Evolutionary conservation across 1,140 invertebrate species (phyloP), one percentile per base, ranked within the genome.

Genomic region (Drosophila kikkawai): DNA sequence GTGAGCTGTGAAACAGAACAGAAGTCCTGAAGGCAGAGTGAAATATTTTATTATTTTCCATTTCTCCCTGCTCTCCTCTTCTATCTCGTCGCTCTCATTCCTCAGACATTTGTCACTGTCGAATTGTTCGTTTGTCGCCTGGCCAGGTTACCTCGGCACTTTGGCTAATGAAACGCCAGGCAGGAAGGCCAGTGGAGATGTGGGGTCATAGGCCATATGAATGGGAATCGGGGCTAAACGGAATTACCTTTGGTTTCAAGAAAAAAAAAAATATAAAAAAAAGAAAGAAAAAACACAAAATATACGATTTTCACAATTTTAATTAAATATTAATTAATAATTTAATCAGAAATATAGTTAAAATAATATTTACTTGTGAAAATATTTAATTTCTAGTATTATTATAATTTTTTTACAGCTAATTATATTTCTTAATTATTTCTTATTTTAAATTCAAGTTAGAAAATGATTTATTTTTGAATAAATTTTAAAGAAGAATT

Each of bases 121-220:
- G 50, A 45, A 29, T 37, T 39, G 53, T 55, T 53, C 39, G 73
- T 74, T 74, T 42, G 73, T 63, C 65, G 55, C 66, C 50, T 37
- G 69, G 69, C 65, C 69, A 59, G 69, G 67, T 71, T 58, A 50
- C 50, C 48, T 48, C 32, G 81, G 80, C 81, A 83, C 81, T 83
- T 76, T 88, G 80, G 53, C 68, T 87, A 88, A 87, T 80, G 73
- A 88, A 78, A 78, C 73, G 73, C 50, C 64, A 60, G 50, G 53
- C 44, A n/a, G 39, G 3, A 60, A 60, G 50, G 56, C 59, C 48
- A 57, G 60, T 73, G 57, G 56, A 44, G 56, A 44, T 32, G 47
- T 26, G 13, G 53, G 73, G 64, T 67, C 42, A 76, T 61, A 76
- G 75, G 73, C 73, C 74, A 44, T 51, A 44, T 77, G 61, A 55